A percentile compares a stretch with the other conserved stretches of the same genome.
phyloP scores from a whole-genome alignment of 2,113 vertebrate genomes.

The Opisthocomus hoazin region DNA sequence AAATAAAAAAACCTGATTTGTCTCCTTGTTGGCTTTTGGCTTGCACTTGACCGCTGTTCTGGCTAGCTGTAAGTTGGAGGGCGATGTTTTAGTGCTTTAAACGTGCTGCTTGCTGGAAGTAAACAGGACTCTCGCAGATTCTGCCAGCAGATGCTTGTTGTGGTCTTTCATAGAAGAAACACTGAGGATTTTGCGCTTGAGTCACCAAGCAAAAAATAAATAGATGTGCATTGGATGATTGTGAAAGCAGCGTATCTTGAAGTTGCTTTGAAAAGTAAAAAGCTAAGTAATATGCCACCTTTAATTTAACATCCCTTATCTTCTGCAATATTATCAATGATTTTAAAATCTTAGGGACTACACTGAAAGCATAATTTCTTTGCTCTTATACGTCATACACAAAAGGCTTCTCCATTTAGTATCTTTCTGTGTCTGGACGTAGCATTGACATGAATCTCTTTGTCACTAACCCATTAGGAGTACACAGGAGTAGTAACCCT shows the following conservation, averaged over 20 bases:
- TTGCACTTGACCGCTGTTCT: neutral
- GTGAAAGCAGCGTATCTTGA: neutral
- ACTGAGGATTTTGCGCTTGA: neutral
- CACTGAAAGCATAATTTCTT: conserved; percentile 1
- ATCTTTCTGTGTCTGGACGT: conserved; percentile 8
- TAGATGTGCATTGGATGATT: neutral
- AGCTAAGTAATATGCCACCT: neutral
- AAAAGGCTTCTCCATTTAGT: conserved; percentile 9
- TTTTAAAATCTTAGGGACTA: neutral
- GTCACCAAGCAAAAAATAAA: neutral
- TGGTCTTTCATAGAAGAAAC: neutral
- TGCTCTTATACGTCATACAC: neutral
- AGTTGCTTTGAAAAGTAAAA: neutral
- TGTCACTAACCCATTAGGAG: conserved; percentile 61
- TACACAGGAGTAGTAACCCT: conserved; percentile 25
- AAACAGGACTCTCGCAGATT: neutral
- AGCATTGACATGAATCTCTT: conserved; percentile 45
- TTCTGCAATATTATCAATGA: neutral
- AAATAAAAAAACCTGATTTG: neutral
- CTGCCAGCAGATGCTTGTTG: neutral
- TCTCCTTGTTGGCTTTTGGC: neutral
- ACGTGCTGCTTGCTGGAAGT: neutral
- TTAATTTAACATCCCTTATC: neutral
- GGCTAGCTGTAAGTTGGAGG: neutral
- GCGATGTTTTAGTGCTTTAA: neutral